These are phyloP conservation scores for Leptarthrus brevirostris DNA, from an alignment of 2,888 invertebrate species.

Conservation along the genomic window DNA sequence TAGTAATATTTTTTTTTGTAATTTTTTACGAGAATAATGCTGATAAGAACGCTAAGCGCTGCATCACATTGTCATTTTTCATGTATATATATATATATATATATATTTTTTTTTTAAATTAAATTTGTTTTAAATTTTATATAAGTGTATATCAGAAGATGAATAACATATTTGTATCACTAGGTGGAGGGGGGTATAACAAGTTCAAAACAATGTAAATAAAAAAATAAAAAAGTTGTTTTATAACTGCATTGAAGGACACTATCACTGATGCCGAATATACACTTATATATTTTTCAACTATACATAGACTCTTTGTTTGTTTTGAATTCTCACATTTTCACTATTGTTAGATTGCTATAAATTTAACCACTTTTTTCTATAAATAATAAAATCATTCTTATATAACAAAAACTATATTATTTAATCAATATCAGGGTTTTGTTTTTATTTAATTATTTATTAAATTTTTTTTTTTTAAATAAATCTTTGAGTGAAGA, in stretches of 20 bases:
- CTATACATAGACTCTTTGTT: conserved; percentile 35
- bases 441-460: conserved; percentile 31
- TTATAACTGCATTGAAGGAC: no score
- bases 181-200: not conserved
- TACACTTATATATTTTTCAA: conserved; percentile 27
- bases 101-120: conserved; percentile 5
- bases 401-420: conserved; percentile 30
- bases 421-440: conserved; percentile 34
- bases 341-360: conserved; percentile 28
- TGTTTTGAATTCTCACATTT: conserved; percentile 21
- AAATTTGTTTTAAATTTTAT: not conserved
- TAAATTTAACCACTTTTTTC: not conserved
- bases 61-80: conserved; percentile 44
- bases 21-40: conserved; percentile 48
- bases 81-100: not conserved
- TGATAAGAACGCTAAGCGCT: conserved; percentile 50
- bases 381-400: conserved; percentile 42
- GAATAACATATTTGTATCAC: no score
- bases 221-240: not conserved
- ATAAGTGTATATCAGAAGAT: conserved; percentile 30
- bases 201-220: not conserved
- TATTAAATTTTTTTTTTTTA: conserved; percentile 24
- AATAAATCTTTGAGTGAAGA: conserved; percentile 44
- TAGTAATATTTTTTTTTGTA: conserved; percentile 14
- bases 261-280: conserved; percentile 26